These are phyloP conservation scores for Bergia sp. DNA, from an alignment of 92 coral and sea anemone genomes.

Conservation along the genomic window DNA sequence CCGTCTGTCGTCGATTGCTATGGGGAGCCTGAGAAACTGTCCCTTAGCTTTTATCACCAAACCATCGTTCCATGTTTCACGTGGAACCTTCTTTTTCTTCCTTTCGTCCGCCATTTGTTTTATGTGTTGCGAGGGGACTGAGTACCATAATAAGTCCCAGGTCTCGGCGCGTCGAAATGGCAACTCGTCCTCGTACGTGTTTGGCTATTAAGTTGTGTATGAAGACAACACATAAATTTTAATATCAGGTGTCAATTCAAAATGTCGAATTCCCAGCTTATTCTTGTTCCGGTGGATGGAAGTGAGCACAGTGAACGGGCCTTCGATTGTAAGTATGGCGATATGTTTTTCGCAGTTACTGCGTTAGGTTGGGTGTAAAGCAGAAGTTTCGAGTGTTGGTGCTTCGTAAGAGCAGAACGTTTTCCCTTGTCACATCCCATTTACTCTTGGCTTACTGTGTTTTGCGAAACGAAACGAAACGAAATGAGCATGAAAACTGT, in stretches of 20 bases:
- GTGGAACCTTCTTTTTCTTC: conserved; percentile 31
- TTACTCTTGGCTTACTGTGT: too few species aligned
- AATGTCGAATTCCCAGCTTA: conserved; percentile 29
- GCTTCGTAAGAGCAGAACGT: too few species aligned
- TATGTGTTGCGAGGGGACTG: neutral
- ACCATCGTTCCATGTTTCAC: conserved; percentile 3
- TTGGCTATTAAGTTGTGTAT: too few species aligned
- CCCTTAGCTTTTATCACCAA: conserved; percentile 40
- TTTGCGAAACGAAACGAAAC: too few species aligned
- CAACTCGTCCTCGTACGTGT: neutral
- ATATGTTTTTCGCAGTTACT: too few species aligned
- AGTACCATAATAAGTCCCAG: conserved; percentile 28
- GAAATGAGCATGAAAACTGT: too few species aligned
- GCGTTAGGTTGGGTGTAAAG: too few species aligned
- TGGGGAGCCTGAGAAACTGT: conserved; percentile 20
- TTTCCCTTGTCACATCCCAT: too few species aligned
- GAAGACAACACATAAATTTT: too few species aligned
- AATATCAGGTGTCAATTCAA: neutral
- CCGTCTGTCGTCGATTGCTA: conserved; percentile 7
- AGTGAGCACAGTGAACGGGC: conserved; percentile 41
- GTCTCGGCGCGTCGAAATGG: neutral
- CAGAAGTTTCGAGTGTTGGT: too few species aligned
- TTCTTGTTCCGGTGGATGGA: conserved; percentile 36
- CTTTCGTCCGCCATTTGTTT: conserved; percentile 36
- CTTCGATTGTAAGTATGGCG: conserved; percentile 16